Conservation (phyloP, 2,113 vertebrate species). For the Datnioides undecimradiatus region DNA sequence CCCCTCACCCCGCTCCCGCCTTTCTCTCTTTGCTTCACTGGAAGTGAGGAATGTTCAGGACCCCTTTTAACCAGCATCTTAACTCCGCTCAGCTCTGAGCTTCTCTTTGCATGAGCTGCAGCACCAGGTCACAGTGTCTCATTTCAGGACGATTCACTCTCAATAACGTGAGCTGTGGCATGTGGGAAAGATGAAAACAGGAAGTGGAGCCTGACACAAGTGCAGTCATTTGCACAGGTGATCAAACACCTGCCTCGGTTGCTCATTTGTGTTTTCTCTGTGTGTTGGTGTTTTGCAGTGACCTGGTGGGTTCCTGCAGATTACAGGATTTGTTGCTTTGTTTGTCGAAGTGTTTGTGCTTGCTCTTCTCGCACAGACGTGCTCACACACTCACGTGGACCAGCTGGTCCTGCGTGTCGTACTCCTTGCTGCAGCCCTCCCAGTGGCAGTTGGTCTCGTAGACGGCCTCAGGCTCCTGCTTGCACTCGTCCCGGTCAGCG, state of each 20-base stretch:
- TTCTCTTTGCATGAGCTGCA: too few relatives aligned
- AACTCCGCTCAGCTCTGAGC: too few relatives aligned
- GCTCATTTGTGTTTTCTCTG: too few relatives aligned
- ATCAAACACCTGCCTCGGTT: too few relatives aligned
- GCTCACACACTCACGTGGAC: conserved; percentile 90
- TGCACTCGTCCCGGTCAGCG: conserved; percentile 92
- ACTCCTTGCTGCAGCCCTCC: conserved; percentile 94
- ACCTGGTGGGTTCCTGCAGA: too few relatives aligned
- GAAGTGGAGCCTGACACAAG: too few relatives aligned
- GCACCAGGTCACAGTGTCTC: too few relatives aligned
- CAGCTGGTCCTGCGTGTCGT: conserved; percentile 95
- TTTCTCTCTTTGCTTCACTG: conserved; percentile 50
- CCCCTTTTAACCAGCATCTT: conserved; percentile 32
- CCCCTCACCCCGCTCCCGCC: conserved; percentile 22
- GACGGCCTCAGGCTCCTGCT: conserved; percentile 92
- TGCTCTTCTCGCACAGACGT: background rate
- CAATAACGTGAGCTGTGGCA: too few relatives aligned
- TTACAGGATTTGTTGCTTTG: background rate
- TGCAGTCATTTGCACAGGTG: too few relatives aligned
- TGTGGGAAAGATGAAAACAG: too few relatives aligned
- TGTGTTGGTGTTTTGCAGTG: too few relatives aligned
- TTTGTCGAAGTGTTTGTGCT: background rate
- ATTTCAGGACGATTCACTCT: too few relatives aligned
- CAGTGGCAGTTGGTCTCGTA: conserved; percentile 98
- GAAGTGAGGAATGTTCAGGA: conserved; percentile 48